Base-by-base conservation (phyloP, 2,797 vertebrate species). In the Strix occidentalis region DNA sequence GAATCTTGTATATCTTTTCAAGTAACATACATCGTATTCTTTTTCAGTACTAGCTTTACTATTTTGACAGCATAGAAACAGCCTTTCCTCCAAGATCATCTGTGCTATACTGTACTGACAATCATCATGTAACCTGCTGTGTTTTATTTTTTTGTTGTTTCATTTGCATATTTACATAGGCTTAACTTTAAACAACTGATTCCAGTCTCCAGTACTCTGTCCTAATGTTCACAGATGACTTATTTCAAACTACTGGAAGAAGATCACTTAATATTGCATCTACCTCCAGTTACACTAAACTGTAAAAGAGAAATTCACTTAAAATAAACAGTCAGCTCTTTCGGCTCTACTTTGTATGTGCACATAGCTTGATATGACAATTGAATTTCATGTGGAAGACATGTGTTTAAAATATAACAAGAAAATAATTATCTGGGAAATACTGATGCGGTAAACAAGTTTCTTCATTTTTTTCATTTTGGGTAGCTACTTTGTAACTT, bases 211-310 rank as follows among this genome's bases (percentile, higher is more conserved):
- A 82, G 54, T 53, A 56, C 50, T 93, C 2, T 54, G 33, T 83
- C 43, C 72, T 92, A 50, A 65, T 51, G 35, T 88, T 94, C 43
- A 35, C 53, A 72, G 61, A 58, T 84, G 0, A 82, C 69, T 72
- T 86, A 31, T n/a, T 94, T 96, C 57, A 95, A 96, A 87, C 81
- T 83, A 74, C 95, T 95, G 95, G 95, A 87, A 96, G 95, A 95
- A 97, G 97, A 91, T 83, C 43, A 94, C 43, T 18, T 86, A 95
- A 95, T 97, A 71, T 97, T 97, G 94, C 96, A 97, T 95, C 98
- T 98, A 98, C 98, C 98, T 99, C 98, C 98, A 75, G 98, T 95
- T 96, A 95, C 96, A 96, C 90, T 95, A 90, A 96, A 95, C 84
- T 98, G 96, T 97, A 97, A 97, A 97, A 90, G 91, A 90, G 75